phyloP scores from a whole-genome alignment of 2,888 invertebrate genomes.

The Ichneumoninae sp. region DNA sequence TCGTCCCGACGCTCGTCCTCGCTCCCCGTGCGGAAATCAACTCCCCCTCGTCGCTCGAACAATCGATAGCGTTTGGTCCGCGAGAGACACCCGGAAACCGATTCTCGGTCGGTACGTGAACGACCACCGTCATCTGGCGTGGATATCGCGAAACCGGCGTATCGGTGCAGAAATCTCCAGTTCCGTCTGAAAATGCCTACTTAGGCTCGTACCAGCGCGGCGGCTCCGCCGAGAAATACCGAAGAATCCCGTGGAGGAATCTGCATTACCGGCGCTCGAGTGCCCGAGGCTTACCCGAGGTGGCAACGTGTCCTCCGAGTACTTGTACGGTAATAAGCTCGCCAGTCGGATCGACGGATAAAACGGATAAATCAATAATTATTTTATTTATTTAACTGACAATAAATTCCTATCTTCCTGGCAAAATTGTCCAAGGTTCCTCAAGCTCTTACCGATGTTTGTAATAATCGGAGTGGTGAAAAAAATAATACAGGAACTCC shows the following conservation, averaged over 20 bases:
- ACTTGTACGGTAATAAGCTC: neutral
- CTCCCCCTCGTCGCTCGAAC: conserved; percentile 8
- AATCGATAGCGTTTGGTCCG: conserved; percentile 44
- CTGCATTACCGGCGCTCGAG: conserved; percentile 54
- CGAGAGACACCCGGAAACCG: neutral
- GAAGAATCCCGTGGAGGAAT: conserved; percentile 20
- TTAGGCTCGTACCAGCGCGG: neutral
- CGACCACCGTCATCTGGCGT: conserved; percentile 29
- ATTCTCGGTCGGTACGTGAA: conserved; percentile 51
- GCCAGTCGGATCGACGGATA: conserved; percentile 16
- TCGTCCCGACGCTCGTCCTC: neutral
- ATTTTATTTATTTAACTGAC: neutral
- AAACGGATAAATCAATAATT: neutral
- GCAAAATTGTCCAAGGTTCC: neutral
- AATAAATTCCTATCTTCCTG: neutral
- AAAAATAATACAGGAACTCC: neutral
- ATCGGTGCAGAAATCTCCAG: neutral
- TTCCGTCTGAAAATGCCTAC: neutral
- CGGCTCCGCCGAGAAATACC: neutral
- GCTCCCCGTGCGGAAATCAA: conserved; percentile 7
- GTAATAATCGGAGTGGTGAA: too few species aligned
- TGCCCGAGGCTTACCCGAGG: neutral
- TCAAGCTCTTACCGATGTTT: neutral
- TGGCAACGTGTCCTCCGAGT: neutral
- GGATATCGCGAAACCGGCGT: conserved; percentile 1